Percentiles rank a stretch among this genome's conserved stretches.
These are phyloP conservation scores for Phoxinus phoxinus DNA, from an alignment of 2,113 vertebrate genomes.

Conservation along the genomic window DNA sequence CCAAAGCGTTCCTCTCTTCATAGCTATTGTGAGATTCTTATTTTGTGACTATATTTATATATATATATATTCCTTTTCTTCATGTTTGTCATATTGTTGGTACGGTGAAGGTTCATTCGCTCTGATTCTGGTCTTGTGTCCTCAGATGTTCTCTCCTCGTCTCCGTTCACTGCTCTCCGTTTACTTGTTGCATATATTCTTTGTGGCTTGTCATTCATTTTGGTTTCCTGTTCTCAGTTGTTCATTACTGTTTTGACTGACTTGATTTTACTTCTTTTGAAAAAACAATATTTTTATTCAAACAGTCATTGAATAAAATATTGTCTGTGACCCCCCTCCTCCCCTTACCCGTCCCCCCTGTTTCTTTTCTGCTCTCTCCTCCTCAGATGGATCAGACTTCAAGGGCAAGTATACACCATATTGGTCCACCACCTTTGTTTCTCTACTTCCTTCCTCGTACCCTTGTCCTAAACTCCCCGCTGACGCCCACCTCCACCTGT, in stretches of 20 bases:
- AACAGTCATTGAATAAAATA: constrained; percentile 99
- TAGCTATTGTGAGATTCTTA: constrained; percentile 71
- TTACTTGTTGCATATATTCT: neutral
- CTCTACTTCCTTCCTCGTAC: constrained; percentile 68
- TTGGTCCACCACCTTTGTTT: constrained; percentile 89
- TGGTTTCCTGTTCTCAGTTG: constrained; percentile 35
- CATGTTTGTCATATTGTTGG: neutral
- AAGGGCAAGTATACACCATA: constrained; percentile 99
- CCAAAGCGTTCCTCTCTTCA: constrained; percentile 53
- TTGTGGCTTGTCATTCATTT: constrained; percentile 28
- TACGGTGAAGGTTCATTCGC: constrained; percentile 10
- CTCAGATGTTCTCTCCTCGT: constrained; percentile 34
- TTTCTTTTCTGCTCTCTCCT: constrained; percentile 99
- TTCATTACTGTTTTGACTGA: constrained; percentile 84
- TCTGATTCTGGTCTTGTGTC: constrained; percentile 31
- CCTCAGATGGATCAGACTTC: constrained; percentile 98
- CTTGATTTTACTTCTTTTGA: constrained; percentile 78
- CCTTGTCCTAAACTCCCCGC: constrained; percentile 52
- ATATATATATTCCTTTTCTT: constrained; percentile 17
- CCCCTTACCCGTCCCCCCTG: constrained; percentile 85
- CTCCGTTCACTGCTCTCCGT: neutral
- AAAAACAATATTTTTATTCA: constrained; percentile 99
- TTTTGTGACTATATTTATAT: constrained; percentile 58
- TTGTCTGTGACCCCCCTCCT: constrained; percentile 93
- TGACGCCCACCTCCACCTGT: constrained; percentile 76